Base-by-base conservation (phyloP, 2,888 invertebrate species). In the Caenorhabditis afra region DNA sequence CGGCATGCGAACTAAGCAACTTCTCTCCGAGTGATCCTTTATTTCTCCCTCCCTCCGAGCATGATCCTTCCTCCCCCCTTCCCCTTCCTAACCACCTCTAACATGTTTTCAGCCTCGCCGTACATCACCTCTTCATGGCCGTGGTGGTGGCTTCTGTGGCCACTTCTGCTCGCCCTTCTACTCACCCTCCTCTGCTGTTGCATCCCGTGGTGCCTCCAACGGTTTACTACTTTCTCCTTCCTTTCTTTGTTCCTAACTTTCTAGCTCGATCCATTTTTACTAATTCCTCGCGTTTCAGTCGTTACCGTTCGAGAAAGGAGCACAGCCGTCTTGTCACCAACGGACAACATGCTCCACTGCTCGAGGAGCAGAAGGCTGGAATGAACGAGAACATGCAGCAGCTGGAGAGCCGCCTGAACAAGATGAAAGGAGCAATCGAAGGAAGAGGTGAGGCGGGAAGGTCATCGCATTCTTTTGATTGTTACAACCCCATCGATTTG, bases 111-210 rank as follows among this genome's bases (percentile, higher is more conserved):
- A 90, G 89, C 85, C 45, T 73, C 85, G 44, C 86, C 87, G 52
- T 90, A 77, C 80, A 58, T 87, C 44, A 71, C 86, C 47, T 84
- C 87, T 53, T 88, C 89, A 49, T 90, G 90, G 90, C 90, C 90
- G 45, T 90, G 90, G 90, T 90, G 90, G 90, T 90, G 90, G 90
- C 86, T 90, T 16, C 81, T 90, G 50, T 80, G 88, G 12, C 85
- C 86, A 35, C 84, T 90, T 20, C 84, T 90, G 12, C 82, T 89
- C 22, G 84, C 89, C 16, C 87, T 90, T 23, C 87, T 90, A 8
- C 83, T 89, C 37, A 79, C 88, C 70, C 86, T 90, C 16, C 86
- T 90, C 44, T 87, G 87, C 81, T 89, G 89, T 66, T 89, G 90
- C 70, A 84, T 89, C 10, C 82, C 86, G 20, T 90, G 90, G 90